Evolutionary conservation across 2,888 invertebrate genomes (phyloP), one percentile per base, ranked within the genome.

Genomic region (Eurytoma adleriae): DNA sequence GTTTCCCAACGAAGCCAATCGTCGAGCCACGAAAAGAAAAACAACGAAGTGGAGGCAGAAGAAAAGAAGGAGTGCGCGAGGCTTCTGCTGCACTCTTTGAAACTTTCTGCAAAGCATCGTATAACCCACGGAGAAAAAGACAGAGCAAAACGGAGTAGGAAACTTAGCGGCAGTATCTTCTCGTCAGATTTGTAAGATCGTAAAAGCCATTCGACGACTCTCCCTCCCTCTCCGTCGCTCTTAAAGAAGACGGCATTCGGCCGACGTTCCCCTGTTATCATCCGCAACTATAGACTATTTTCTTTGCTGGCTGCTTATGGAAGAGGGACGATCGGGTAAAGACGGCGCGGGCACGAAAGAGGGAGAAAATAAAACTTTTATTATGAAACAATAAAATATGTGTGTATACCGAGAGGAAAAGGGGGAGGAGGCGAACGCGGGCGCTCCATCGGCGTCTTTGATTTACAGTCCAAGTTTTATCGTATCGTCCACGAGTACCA

Each of bases 311-410:
- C 54, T 54, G 54, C n/a, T 62, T 27, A 40, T 40, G 40, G 40
- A 40, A 40, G 40, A 40, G 40, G 10, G 5, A 4, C 3, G 50
- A 20, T 56, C 16, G 14, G 27, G 20, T 20, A 12, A 69, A 14
- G 57, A 27, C 5, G 40, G 56, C 10, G 56, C 13, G 73, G 20
- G 20, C 16, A 3, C 54, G 59, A 52, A 30, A 54, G n/a, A 73
- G 64, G 66, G 73, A 30, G 62, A 40, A 61, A 73, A 59, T 73
- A 66, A 84, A 89, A 89, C 86, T 90, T 90, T 89, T 90, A 89
- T 89, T 90, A 89, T 87, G 87, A 89, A 88, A 89, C 88, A 89
- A 89, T 89, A 89, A 88, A 90, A 89, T 88, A 89, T 85, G 85
- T 85, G 70, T 64, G 30, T 75, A 30, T 75, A 62, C 30, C 40